Conservation (phyloP, 2,797 vertebrate genomes). For the Cryptoblepharus egeriae region DNA sequence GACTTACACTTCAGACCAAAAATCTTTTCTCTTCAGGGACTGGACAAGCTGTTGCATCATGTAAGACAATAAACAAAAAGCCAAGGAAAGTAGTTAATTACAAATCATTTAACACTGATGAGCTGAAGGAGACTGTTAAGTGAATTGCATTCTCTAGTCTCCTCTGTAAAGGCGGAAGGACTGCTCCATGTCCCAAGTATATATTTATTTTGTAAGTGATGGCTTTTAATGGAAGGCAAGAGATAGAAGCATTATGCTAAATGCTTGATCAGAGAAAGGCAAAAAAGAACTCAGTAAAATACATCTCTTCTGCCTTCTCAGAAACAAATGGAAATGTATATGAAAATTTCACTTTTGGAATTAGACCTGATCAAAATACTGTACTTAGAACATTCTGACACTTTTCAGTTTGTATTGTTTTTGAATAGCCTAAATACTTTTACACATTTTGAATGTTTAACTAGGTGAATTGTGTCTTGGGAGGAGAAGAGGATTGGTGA, state of each 20-base stretch:
- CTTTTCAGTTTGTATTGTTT: not conserved
- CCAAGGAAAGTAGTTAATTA: constrained; percentile 26
- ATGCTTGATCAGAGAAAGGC: not conserved
- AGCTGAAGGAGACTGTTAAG: constrained; percentile 22
- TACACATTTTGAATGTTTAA: not conserved
- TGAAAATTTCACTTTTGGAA: not conserved
- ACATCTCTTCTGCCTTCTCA: not conserved
- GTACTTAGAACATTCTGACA: not conserved
- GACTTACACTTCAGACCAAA: constrained; percentile 7
- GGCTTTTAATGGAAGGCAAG: not conserved
- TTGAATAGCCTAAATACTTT: not conserved
- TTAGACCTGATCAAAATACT: not conserved
- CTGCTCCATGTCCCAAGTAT: not conserved
- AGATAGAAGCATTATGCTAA: not conserved
- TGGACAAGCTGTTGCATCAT: constrained; percentile 28
- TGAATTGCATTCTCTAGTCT: constrained; percentile 5
- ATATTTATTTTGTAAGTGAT: not conserved
- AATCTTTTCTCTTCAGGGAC: not conserved
- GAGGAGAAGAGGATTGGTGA: no score
- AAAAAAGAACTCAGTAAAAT: not conserved
- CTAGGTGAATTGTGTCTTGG: no score
- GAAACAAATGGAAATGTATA: not conserved
- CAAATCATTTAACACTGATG: constrained; percentile 8
- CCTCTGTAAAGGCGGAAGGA: not conserved
- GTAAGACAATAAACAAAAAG: not conserved